Evolutionary conservation across 2,888 invertebrate species (phyloP), one percentile per base, ranked within the genome.

Genomic region (Nemapogon koenigi): DNA sequence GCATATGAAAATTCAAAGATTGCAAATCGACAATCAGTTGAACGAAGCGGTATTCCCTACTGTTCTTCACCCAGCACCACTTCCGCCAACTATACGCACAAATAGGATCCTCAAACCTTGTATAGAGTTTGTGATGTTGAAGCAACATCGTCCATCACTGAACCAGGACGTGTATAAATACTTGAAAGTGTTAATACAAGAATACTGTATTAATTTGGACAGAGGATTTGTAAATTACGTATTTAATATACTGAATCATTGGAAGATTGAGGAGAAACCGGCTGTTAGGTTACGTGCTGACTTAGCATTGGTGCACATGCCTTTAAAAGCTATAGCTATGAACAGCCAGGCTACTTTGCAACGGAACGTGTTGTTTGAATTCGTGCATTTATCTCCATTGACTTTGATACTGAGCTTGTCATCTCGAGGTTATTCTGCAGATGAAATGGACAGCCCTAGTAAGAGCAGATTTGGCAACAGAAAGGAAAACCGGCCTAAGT

Each of bases 21-120:
- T 83, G 16, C 82, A 92, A 81, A 75, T 92, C 42, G 92, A 93
- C 62, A 91, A 91, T 61, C 89, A 89, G 62, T 57, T 87, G 43
- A 73, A 80, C 36, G 87, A 88, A 52, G 86, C 88, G 10, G 82
- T 86, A 26, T 89, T 87, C 53, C 88, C 88, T 0, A 83, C 85
- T 27, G 84, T 88, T 7, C 51, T 89, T 10, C 80, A 86, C 50
- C 85, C 87, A 0, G 81, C 83, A 1, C 84, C 88, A 1, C 48
- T 79, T 11, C 69, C 83, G 1, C 73, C 81, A 27, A 45, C 55
- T 2, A 58, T 58, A 18, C 16, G 27, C n/a, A 48, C 57, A 0
- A 60, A 50, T 17, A 35, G 46, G 3, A 58, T 58, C 1, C 39
- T 55, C 0, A 83, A 82, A 42, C 85, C 89, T 0, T 86, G 86